Base-by-base conservation (phyloP, 2,888 invertebrate species). In the Drosophila cracens region DNA sequence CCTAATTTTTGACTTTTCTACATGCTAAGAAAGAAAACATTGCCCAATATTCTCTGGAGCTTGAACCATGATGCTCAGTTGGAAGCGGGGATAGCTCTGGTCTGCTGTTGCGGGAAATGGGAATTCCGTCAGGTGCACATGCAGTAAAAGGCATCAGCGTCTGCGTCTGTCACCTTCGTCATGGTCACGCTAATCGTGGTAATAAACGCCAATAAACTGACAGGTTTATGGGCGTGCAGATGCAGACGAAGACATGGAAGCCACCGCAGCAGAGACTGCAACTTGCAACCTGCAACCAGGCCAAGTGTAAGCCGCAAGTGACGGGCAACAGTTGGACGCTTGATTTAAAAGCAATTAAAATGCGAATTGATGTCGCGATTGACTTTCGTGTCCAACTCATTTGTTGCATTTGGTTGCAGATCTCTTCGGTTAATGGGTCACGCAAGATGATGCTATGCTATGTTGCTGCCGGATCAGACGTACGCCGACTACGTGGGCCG, bases 391-490 rank as follows among this genome's bases (percentile, higher is more conserved):
- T 56, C 43, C 63, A 58, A 62, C 58, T 65, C 66, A 71, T 69
- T 70, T 79, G 52, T 70, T 64, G 10, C 25, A 18, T 51, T 27
- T 51, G 29, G 6, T 51, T 51, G 60, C 79, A 79, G 79, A 57
- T 79, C 49, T 56, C 70, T 49, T 70, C 54, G 74, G 81, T 78
- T 79, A 70, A 79, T 79, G 79, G 81, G 79, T 79, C 82, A 81
- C 79, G 74, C 82, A 78, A 69, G 68, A 73, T 74, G 81, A 53
- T 73, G 77, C 56, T 56, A 73, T 83, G 81, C 91, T 90, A 95
- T 95, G 96, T 94, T 96, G 94, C 94, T 96, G 94, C 96, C 96
- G 86, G 96, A 96, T 94, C 96, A 96, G 94, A 96, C 96, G 89
- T 96, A 96, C 94, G 96, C 96, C 66, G 90, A 87, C 79, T 87